phyloP scores from a whole-genome alignment of 2,888 invertebrate species.

The Sphinx pinastri region DNA sequence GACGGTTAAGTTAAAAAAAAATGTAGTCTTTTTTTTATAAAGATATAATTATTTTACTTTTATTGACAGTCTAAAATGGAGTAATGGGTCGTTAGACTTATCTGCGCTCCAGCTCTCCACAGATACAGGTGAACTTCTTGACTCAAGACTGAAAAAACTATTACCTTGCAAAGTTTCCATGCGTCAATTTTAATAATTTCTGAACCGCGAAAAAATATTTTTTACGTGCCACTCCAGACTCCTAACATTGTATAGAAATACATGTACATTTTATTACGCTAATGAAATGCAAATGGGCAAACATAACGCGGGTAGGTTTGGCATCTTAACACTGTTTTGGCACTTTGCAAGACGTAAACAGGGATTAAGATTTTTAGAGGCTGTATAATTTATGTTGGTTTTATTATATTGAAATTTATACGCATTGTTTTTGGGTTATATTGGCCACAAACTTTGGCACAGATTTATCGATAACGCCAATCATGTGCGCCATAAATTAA shows the following conservation, averaged over 20 bases:
- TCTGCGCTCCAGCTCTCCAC: too few relatives aligned
- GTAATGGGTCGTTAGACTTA: too few relatives aligned
- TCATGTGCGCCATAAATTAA: neutral
- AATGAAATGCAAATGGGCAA: slow-evolving; percentile 23
- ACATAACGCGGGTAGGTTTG: slow-evolving; percentile 15
- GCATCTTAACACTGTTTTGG: slow-evolving; percentile 14
- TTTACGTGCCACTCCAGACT: neutral
- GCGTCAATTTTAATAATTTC: neutral
- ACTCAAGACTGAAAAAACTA: too few relatives aligned
- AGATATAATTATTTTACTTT: too few relatives aligned
- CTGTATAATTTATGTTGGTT: neutral
- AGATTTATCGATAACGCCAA: neutral
- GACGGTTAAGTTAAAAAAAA: too few relatives aligned
- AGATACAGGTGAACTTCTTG: too few relatives aligned
- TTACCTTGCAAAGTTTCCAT: too few relatives aligned
- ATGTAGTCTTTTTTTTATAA: too few relatives aligned
- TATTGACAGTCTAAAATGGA: too few relatives aligned
- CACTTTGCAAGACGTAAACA: slow-evolving; percentile 13
- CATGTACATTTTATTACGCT: slow-evolving; percentile 21
- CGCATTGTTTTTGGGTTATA: neutral
- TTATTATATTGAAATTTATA: neutral
- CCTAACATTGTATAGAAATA: neutral
- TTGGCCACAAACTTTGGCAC: neutral
- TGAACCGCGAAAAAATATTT: too few relatives aligned
- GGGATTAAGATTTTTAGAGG: slow-evolving; percentile 16